A percentile compares a stretch with the other conserved stretches of the same genome.
These are phyloP conservation scores for Bubo scandiacus DNA, from an alignment of 2,113 vertebrate species.

Conservation along the genomic window DNA sequence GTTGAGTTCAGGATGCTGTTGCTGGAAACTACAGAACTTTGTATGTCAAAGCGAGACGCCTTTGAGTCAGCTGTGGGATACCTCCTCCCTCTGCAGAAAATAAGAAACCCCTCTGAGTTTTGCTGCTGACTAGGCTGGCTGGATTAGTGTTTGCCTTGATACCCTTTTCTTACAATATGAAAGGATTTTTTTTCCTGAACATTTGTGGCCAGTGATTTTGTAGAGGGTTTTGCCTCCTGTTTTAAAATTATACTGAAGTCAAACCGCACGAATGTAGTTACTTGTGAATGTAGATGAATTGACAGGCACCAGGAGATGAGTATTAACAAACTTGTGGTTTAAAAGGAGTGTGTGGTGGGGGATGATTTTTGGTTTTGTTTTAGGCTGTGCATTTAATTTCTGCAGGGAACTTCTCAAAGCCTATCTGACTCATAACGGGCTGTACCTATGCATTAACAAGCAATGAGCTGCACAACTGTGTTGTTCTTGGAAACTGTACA, in stretches of 20 bases:
- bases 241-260: background rate
- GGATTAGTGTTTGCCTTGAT: background rate
- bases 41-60: background rate
- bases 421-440: background rate
- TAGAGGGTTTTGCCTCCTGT: background rate
- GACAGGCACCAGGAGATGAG: background rate
- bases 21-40: background rate
- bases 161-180: background rate
- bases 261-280: background rate
- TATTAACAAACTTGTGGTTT: background rate
- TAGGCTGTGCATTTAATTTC: background rate
- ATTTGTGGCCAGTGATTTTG: background rate
- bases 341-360: background rate
- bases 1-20: background rate
- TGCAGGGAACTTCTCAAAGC: background rate
- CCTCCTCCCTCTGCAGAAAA: background rate
- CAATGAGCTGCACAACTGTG: background rate
- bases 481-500: constrained; percentile 15
- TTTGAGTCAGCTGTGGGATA: background rate
- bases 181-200: background rate
- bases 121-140: background rate
- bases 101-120: background rate
- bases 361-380: background rate
- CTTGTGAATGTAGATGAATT: background rate
- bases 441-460: background rate